phyloP scores from a whole-genome alignment of 2,113 vertebrate genomes.

The Varanus salvator region DNA sequence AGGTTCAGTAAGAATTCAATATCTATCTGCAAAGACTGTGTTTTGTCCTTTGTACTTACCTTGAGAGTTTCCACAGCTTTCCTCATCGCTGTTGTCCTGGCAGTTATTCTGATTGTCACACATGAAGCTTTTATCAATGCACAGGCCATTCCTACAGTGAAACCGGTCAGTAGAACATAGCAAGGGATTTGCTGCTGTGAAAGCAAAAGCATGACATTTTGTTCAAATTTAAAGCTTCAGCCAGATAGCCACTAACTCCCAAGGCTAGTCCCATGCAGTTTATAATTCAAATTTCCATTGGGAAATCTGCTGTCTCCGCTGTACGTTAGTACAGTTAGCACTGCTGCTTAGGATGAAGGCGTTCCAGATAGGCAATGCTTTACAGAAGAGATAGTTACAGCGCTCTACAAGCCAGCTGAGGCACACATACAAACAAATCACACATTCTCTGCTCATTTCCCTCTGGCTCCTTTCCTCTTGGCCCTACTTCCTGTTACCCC shows the following conservation, averaged over 20 bases:
- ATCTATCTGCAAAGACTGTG: not conserved
- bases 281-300: not conserved
- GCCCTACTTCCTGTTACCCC: too few species aligned
- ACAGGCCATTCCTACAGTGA: conserved; percentile 94
- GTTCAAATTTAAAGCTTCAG: conserved; percentile 28
- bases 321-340: not conserved
- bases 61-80: conserved; percentile 90
- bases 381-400: not conserved
- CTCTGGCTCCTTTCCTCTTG: not conserved
- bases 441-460: not conserved
- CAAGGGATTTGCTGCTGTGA: conserved; percentile 90
- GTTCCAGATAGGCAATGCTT: not conserved
- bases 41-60: conserved; percentile 75
- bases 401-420: not conserved
- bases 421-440: not conserved
- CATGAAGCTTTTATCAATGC: conserved; percentile 96
- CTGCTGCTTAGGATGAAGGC: not conserved
- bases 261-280: not conserved
- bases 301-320: not conserved
- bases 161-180: conserved; percentile 94
- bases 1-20: not conserved
- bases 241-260: not conserved
- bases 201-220: conserved; percentile 18
- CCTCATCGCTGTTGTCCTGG: conserved; percentile 96
- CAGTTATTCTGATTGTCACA: conserved; percentile 97